phyloP scores from a whole-genome alignment of 2,797 vertebrate species.

The Gallinago nigripennis region DNA sequence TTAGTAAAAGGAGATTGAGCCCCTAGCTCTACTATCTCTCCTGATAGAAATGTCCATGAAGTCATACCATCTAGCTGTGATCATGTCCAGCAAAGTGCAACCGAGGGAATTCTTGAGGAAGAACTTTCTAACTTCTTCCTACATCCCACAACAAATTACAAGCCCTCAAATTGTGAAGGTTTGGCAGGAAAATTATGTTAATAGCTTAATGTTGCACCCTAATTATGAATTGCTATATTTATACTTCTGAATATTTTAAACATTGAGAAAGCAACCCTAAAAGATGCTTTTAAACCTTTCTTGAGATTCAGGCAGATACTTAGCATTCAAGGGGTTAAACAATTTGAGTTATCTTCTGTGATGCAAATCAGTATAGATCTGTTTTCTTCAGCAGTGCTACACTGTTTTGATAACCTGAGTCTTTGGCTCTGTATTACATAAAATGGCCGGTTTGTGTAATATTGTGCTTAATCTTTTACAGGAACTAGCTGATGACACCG shows the following conservation, averaged over 20 bases:
- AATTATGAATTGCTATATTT: background rate
- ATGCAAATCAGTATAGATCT: background rate
- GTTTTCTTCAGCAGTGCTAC: background rate
- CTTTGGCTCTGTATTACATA: background rate
- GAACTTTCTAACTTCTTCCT: background rate
- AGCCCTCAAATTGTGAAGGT: background rate
- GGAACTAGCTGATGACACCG: conserved; percentile 18
- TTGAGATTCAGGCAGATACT: background rate
- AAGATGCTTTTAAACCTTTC: background rate
- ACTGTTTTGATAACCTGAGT: background rate
- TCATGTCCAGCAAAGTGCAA: background rate
- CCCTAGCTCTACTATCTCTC: background rate
- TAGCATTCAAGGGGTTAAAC: conserved; percentile 22
- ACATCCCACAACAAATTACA: background rate
- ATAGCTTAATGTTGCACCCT: background rate
- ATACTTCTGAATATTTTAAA: background rate
- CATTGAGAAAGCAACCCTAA: background rate
- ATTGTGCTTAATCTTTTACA: conserved; percentile 36
- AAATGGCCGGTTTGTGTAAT: conserved; percentile 22
- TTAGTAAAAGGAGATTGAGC: background rate
- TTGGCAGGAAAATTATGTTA: background rate
- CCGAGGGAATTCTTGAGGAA: background rate
- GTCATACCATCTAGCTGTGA: background rate
- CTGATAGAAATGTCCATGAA: background rate
- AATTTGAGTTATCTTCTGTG: background rate